Evolutionary conservation across 2,888 invertebrate species (phyloP), one percentile per base, ranked within the genome.

Genomic region (Ectropis crepuscularia): DNA sequence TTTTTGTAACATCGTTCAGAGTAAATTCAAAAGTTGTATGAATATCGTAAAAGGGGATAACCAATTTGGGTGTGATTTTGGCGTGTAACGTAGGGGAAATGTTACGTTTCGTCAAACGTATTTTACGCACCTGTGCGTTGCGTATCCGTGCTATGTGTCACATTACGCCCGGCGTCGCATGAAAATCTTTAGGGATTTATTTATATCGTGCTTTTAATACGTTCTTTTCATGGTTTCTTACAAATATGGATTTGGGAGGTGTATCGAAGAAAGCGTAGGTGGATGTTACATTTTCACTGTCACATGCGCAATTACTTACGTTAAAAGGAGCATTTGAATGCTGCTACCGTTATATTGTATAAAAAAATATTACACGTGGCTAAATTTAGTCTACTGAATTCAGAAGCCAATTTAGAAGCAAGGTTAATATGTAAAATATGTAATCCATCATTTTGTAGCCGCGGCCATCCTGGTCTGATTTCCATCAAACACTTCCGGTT

Each of bases 91-190:
- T 39, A 11, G 10, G 28, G n/a, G 28, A 39, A 47, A 47, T n/a
- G 45, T 16, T 8, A 51, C 51, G 51, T 41, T 57, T 11, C 36
- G 28, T 55, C 38, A 37, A 46, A 46, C 46, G 39, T 53, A 60
- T 53, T 58, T 53, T 48, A 67, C 59, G 57, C 59, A 70, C 65
- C 59, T 67, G 63, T 12, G 98, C 98, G 88, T 50, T 46, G 2
- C 48, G 98, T 97, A 74, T 97, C 97, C 28, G 98, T 92, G 96
- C 93, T 39, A 43, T 53, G 12, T 37, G 38, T 9, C 54, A 46
- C 36, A 8, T 45, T 12, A 42, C 36, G 36, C 11, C 37, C 74
- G 96, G 95, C 0, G 97, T 96, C 8, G 98, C 98, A 74, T 95
- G 95, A 10, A 95, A 94, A 77, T 97, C 96, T 0, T 95, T 95